A percentile compares a stretch with the other conserved stretches of the same genome.
Evolutionary conservation across 1,140 invertebrate genomes (phyloP).

Genomic region (Leptinotarsa defecta): DNA sequence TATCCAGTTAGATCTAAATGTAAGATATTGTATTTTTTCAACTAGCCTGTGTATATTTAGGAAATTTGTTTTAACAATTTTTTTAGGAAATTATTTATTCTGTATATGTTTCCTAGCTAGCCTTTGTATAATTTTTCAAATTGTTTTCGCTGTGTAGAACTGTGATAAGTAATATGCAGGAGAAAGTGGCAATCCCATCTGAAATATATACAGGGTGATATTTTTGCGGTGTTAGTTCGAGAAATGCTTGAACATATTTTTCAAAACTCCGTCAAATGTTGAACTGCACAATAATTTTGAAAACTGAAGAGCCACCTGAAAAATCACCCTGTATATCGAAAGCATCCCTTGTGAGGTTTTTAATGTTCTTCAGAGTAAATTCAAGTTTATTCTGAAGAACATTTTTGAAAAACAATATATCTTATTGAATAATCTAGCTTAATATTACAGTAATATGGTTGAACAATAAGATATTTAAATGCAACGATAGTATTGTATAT

Average conservation of each 20-base stretch:
- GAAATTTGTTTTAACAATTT: not conserved
- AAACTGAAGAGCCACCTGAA: too few species aligned
- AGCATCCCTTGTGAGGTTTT: not conserved
- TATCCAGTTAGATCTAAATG: not conserved
- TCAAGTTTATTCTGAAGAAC: too few species aligned
- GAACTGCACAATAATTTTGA: too few species aligned
- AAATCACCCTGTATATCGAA: too few species aligned
- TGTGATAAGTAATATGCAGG: conserved; percentile 50
- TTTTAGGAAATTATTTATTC: conserved; percentile 13
- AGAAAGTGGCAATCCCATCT: conserved; percentile 36
- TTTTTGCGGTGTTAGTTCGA: not conserved
- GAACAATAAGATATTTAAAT: not conserved
- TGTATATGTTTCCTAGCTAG: conserved; percentile 23
- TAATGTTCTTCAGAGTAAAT: not conserved
- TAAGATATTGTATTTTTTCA: conserved; percentile 1
- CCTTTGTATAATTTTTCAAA: conserved; percentile 23
- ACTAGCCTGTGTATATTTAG: conserved; percentile 1
- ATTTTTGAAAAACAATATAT: too few species aligned
- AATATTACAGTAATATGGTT: not conserved
- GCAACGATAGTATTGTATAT: conserved; percentile 12
- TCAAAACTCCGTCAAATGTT: too few species aligned
- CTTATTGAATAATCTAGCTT: too few species aligned
- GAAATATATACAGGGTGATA: not conserved
- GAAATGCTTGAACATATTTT: conserved; percentile 18
- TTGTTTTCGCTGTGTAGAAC: conserved; percentile 48